Percentiles rank a stretch among this genome's conserved stretches.
Evolutionary conservation across 1,140 invertebrate genomes (phyloP).

Genomic region (Druon quercuslanigerum): DNA sequence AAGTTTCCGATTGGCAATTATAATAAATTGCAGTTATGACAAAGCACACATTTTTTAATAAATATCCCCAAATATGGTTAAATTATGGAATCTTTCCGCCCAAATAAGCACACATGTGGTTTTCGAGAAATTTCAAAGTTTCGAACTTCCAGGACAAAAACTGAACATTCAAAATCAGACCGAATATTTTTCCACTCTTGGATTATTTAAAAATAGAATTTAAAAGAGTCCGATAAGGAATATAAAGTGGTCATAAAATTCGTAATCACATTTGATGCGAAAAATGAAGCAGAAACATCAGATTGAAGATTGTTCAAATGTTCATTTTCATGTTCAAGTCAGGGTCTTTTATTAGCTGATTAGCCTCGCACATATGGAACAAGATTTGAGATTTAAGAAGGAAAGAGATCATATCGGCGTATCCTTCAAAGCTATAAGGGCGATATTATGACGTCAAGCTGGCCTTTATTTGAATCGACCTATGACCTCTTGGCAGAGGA

Average conservation of each 20-base stretch:
- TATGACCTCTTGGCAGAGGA: slow-evolving; percentile 15
- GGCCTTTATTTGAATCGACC: slow-evolving; percentile 38
- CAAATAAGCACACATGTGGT: too few relatives aligned
- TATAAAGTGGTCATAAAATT: background rate
- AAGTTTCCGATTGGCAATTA: too few relatives aligned
- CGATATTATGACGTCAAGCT: slow-evolving; percentile 40
- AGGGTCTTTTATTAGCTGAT: slow-evolving; percentile 4
- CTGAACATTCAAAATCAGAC: too few relatives aligned
- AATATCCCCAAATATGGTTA: too few relatives aligned
- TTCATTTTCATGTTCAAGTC: background rate
- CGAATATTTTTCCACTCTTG: background rate
- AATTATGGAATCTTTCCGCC: too few relatives aligned
- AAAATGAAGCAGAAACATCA: slow-evolving; percentile 4
- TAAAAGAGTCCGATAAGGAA: background rate
- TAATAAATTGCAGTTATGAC: too few relatives aligned
- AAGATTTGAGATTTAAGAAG: slow-evolving; percentile 19
- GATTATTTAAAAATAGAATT: background rate
- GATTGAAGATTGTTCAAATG: background rate
- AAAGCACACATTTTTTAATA: too few relatives aligned
- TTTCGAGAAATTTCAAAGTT: too few relatives aligned
- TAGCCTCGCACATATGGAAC: slow-evolving; percentile 5
- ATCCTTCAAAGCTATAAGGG: slow-evolving; percentile 26
- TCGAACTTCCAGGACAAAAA: too few relatives aligned
- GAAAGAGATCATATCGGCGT: slow-evolving; percentile 20
- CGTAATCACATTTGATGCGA: background rate